Base-by-base conservation (phyloP, 2,113 vertebrate species). In the Semnornis frantzii region DNA sequence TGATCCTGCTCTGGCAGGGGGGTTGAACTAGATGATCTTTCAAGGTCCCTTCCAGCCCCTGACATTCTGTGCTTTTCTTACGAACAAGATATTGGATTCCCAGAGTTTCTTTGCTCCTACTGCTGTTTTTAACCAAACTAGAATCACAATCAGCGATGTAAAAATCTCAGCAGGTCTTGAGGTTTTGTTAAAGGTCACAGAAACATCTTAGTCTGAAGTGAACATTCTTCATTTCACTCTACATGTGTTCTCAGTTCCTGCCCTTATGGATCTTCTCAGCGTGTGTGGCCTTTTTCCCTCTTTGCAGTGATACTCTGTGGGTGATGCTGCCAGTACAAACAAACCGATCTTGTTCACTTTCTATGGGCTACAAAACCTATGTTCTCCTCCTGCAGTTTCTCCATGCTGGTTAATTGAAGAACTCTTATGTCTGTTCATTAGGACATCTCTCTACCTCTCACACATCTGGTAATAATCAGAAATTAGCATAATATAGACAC, bases 301-400 rank as follows among this genome's bases (percentile, higher is more conserved):
- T 11, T 28, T 76, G 50, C 62, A 72, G 83, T 2, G 46, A 58
- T 69, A 6, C 34, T 55, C 76, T 37, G 52, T 50, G 39, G 48
- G 33, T 73, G 65, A 85, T 74, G 12, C 23, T 74, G 33, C 31
- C 58, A 69, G 73, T 12, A 31, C 65, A 82, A 95, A 94, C 68
- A 89, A 92, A 92, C 76, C 12, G 6, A 90, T 93, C 78, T 89
- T 66, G 34, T 68, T 92, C 60, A 20, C 63, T 85, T 83, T 28
- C 83, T 73, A 57, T 28, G 39, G 72, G 42, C 30, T 48, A 70
- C 65, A 76, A 85, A 60, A 77, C 68, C 10, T 52, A 82, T 89
- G 71, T 87, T 82, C 52, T 91, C 59, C 68, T 89, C 63, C 68
- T 79, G 75, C 55, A 76, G 37, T 55, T 83, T 76, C 73, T 54